Conservation (phyloP, 2,888 invertebrate species). For the Myopa tessellatipennis region DNA sequence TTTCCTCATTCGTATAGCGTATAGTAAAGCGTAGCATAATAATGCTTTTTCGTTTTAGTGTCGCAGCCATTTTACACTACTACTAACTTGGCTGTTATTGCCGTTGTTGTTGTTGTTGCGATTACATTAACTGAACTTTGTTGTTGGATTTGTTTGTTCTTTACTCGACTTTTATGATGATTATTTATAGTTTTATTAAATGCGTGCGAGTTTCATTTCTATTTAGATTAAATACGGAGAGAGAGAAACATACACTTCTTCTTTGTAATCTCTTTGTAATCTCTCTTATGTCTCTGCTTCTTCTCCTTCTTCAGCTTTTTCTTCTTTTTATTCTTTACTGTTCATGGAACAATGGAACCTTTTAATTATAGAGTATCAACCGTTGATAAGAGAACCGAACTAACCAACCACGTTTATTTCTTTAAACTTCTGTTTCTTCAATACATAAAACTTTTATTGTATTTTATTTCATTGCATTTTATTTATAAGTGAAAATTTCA, state of each 20-base stretch:
- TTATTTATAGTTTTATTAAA: constrained; percentile 35
- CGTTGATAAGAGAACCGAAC: not conserved
- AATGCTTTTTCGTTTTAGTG: not conserved
- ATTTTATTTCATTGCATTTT: not conserved
- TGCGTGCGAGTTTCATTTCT: constrained; percentile 1
- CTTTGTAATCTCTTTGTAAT: not conserved
- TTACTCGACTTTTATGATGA: constrained; percentile 25
- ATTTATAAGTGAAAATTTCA: constrained; percentile 11
- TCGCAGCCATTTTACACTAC: not conserved
- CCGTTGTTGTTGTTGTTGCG: constrained; percentile 2
- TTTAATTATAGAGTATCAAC: not conserved
- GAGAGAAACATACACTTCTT: too few species aligned
- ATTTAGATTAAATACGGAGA: not conserved
- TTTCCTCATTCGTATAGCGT: too few species aligned
- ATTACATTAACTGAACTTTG: constrained; percentile 18
- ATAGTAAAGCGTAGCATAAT: too few species aligned
- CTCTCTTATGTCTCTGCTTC: not conserved
- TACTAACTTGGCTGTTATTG: not conserved
- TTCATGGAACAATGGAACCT: not conserved
- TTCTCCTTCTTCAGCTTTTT: not conserved
- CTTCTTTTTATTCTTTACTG: not conserved
- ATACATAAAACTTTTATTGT: not conserved
- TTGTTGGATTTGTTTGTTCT: not conserved
- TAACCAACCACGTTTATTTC: not conserved
- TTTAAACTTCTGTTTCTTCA: too few species aligned